phyloP scores from a whole-genome alignment of 2,113 vertebrate species.

The Brienomyrus brachyistius region DNA sequence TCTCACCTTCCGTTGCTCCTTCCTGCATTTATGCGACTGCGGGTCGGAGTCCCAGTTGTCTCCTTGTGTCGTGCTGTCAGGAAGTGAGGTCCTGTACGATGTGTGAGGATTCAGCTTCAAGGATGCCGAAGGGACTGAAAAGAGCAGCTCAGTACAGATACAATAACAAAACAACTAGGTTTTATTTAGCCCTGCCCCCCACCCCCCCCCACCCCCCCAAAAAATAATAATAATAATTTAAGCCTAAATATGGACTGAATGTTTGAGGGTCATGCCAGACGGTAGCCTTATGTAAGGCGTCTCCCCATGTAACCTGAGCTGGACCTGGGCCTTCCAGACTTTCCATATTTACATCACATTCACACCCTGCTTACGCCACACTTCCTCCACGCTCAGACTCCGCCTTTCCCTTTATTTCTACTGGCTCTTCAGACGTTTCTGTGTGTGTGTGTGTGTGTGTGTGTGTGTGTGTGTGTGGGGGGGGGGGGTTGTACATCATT shows the following conservation, averaged over 20 bases:
- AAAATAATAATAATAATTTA: neutral
- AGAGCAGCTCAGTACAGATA: neutral
- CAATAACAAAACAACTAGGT: neutral
- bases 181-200: neutral
- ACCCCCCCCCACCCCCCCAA: neutral
- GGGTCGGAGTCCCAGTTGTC: neutral
- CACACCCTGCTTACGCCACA: neutral
- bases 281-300: neutral
- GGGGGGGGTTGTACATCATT: conserved; percentile 2
- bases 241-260: neutral
- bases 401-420: neutral
- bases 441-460: neutral
- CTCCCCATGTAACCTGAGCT: neutral
- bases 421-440: neutral
- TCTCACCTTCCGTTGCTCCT: neutral
- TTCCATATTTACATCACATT: neutral
- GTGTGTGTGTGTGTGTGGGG: too few relatives aligned
- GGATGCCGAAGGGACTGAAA: neutral
- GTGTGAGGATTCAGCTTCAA: neutral
- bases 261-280: neutral
- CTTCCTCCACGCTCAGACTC: neutral
- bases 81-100: neutral
- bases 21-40: neutral
- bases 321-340: neutral
- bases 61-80: neutral